Percentiles rank a stretch among this genome's conserved stretches.
Evolutionary conservation across 2,888 invertebrate genomes (phyloP).

Genomic region (Diaphora mendica): DNA sequence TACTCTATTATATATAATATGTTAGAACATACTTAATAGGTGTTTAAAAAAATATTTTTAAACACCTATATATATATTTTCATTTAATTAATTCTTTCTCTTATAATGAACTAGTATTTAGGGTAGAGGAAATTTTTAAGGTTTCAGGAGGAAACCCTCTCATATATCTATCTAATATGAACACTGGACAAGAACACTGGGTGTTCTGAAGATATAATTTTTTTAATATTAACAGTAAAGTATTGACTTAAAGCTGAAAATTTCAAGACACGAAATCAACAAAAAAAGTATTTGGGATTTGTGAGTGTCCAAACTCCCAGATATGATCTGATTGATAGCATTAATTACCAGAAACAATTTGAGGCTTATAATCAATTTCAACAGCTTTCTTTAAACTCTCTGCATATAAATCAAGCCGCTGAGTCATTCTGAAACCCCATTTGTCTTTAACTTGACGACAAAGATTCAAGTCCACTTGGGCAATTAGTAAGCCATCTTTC

Average conservation of each 20-base stretch:
- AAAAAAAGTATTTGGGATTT: too few relatives aligned
- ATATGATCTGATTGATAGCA: neutral
- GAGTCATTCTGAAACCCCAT: slow-evolving; percentile 99
- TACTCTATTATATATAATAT: too few relatives aligned
- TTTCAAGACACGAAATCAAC: neutral
- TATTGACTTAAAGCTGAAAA: neutral
- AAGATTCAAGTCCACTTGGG: slow-evolving; percentile 96
- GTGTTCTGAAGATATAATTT: neutral
- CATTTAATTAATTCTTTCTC: too few relatives aligned
- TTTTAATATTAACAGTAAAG: neutral
- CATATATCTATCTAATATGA: neutral
- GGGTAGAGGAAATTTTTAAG: neutral
- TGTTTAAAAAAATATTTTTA: too few relatives aligned
- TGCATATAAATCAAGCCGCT: slow-evolving; percentile 96
- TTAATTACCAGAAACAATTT: slow-evolving; percentile 58
- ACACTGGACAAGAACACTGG: neutral
- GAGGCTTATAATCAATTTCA: slow-evolving; percentile 69
- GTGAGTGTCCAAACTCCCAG: neutral
- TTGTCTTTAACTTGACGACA: slow-evolving; percentile 97
- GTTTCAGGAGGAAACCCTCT: neutral
- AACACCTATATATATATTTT: too few relatives aligned
- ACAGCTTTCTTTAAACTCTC: slow-evolving; percentile 86
- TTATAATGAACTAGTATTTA: neutral
- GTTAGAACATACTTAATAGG: neutral
- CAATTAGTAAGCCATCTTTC: slow-evolving; percentile 94